These are phyloP conservation scores for Apotomis betuletana DNA, from an alignment of 2,888 invertebrate genomes.

Conservation along the genomic window DNA sequence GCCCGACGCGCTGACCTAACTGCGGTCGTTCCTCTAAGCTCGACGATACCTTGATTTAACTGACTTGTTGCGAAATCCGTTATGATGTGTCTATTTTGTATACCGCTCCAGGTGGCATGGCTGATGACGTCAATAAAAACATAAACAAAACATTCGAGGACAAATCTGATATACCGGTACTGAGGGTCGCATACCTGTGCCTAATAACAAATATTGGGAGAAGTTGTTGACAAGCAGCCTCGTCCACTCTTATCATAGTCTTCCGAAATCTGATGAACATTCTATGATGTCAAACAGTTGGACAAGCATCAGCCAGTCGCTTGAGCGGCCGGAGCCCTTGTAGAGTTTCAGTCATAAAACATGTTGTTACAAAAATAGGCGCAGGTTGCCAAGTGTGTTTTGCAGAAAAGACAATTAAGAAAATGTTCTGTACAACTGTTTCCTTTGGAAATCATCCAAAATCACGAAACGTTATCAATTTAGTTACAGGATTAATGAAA, in stretches of 20 bases:
- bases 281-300: conserved; percentile 12
- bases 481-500: conserved; percentile 77
- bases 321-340: conserved; percentile 43
- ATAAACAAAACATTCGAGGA: conserved; percentile 49
- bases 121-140: conserved; percentile 51
- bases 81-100: conserved; percentile 11
- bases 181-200: background rate
- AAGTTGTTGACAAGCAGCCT: conserved; percentile 7
- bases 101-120: conserved; percentile 19
- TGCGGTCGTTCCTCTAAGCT: conserved; percentile 25
- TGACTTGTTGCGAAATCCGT: conserved; percentile 20
- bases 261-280: conserved; percentile 10
- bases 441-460: conserved; percentile 79
- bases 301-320: conserved; percentile 4
- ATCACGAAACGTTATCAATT: conserved; percentile 66
- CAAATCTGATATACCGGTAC: conserved; percentile 26
- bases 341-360: conserved; percentile 54
- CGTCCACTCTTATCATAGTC: background rate
- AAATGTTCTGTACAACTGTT: conserved; percentile 71
- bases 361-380: conserved; percentile 70
- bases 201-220: background rate
- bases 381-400: conserved; percentile 65
- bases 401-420: conserved; percentile 74
- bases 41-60: conserved; percentile 26
- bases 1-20: conserved; percentile 43